These are phyloP conservation scores for Hydrolagus affinis DNA, from an alignment of 2,113 vertebrate genomes.

Conservation along the genomic window DNA sequence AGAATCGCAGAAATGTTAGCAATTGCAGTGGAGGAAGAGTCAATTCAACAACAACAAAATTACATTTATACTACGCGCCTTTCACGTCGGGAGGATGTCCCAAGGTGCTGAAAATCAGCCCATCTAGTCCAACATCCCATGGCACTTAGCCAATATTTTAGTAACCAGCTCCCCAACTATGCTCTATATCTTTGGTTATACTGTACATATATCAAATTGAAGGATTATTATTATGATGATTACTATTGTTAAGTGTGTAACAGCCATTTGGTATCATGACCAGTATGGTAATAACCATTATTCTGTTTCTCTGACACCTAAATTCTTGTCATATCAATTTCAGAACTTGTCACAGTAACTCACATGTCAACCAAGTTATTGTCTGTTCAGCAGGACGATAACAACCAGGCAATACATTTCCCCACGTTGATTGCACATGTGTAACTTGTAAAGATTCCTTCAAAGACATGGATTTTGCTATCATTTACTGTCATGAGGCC, in stretches of 20 bases:
- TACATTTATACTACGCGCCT: too few species aligned
- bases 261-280: neutral
- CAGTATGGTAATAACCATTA: neutral
- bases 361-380: neutral
- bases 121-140: too few species aligned
- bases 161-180: neutral
- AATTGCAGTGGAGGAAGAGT: too few species aligned
- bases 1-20: too few species aligned
- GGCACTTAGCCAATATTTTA: too few species aligned
- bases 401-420: neutral
- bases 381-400: neutral
- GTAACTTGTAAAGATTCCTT: slow-evolving; percentile 9
- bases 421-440: neutral
- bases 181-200: neutral
- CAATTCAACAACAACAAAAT: too few species aligned
- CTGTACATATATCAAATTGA: too few species aligned
- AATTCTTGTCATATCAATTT: neutral
- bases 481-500: neutral
- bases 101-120: too few species aligned
- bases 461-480: neutral
- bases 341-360: neutral
- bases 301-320: slow-evolving; percentile 18
- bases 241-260: too few species aligned
- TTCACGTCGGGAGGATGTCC: too few species aligned
- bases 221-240: too few species aligned